These are phyloP conservation scores for Pyrochroa serraticornis DNA, from an alignment of 2,888 invertebrate genomes.

Conservation along the genomic window DNA sequence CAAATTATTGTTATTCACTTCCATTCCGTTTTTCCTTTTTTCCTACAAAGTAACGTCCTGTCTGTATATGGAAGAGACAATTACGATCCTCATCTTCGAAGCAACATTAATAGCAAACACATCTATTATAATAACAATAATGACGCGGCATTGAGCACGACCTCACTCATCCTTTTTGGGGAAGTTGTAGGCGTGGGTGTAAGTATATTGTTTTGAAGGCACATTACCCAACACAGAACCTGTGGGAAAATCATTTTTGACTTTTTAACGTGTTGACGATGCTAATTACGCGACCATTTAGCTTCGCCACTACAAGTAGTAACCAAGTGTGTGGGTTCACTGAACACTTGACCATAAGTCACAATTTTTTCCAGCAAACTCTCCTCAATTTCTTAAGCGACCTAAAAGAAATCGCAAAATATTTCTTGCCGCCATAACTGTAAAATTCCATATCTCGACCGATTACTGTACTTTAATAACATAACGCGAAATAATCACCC, in stretches of 20 bases:
- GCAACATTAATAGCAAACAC: constrained; percentile 5
- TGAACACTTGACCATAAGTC: neutral
- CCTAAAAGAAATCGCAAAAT: no score
- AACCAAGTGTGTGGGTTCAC: neutral
- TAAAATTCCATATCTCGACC: no score
- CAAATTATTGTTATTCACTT: no score
- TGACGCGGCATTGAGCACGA: constrained; percentile 6
- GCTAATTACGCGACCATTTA: neutral
- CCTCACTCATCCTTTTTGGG: constrained; percentile 21
- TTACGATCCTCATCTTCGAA: no score
- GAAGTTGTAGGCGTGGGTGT: constrained; percentile 22
- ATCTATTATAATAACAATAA: constrained; percentile 8
- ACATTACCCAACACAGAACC: constrained; percentile 5
- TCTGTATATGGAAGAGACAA: no score
- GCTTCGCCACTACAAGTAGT: neutral
- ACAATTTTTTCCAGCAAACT: neutral
- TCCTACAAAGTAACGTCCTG: no score
- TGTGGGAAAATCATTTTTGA: constrained; percentile 5
- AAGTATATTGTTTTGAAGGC: constrained; percentile 20
- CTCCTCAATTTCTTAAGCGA: neutral
- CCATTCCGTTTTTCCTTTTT: no score
- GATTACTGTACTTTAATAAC: no score
- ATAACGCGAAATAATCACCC: no score
- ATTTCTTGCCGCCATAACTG: no score
- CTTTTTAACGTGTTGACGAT: neutral